Conservation (phyloP, 2,113 vertebrate genomes). For the Stictonetta naevosa region DNA sequence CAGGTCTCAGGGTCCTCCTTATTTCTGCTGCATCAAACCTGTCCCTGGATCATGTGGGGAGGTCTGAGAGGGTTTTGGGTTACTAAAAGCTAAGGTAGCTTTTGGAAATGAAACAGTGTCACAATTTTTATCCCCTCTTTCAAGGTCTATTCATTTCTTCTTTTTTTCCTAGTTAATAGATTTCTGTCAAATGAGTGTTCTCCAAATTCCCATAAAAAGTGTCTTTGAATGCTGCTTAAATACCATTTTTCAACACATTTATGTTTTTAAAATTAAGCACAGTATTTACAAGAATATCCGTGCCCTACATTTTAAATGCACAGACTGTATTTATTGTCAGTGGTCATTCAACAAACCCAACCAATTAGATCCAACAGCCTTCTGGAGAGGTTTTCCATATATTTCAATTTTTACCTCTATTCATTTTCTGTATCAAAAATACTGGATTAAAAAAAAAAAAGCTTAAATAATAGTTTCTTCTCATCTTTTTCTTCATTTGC, state of each 20-base stretch:
- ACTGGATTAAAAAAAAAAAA: background rate
- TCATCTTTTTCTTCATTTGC: background rate
- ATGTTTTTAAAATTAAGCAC: constrained; percentile 40
- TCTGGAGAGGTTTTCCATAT: background rate
- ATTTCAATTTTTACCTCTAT: background rate
- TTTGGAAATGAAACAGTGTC: constrained; percentile 8
- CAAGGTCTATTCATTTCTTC: background rate
- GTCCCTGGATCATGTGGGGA: background rate
- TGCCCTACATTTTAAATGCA: constrained; percentile 29
- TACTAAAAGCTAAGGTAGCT: background rate
- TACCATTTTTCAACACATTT: constrained; percentile 45
- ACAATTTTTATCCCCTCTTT: constrained; percentile 19
- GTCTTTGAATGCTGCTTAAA: constrained; percentile 49
- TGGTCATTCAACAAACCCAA: background rate
- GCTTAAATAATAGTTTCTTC: background rate
- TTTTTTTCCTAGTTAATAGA: background rate
- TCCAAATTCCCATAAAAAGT: constrained; percentile 26
- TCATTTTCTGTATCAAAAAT: background rate
- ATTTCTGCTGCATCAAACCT: background rate
- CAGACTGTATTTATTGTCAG: constrained; percentile 47
- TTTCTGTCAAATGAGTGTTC: background rate
- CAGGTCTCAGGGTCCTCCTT: background rate
- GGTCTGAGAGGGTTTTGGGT: background rate
- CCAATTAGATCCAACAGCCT: background rate
- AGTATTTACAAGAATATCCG: constrained; percentile 20